Conservation (phyloP, 1,140 invertebrate species). For the Neodiprion lecontei region DNA sequence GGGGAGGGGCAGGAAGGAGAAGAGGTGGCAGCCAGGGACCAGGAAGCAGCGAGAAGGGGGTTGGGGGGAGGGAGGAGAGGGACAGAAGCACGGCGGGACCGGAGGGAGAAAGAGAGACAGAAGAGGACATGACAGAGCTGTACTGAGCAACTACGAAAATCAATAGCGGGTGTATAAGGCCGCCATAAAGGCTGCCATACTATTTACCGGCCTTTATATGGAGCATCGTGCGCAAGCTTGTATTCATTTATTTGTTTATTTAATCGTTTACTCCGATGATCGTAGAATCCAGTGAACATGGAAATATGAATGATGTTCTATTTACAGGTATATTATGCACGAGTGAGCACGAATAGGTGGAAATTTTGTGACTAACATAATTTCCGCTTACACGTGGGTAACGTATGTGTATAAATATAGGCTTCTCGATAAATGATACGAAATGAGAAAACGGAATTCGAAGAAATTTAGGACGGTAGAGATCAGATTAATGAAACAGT, state of each 20-base stretch:
- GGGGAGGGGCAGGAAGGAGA: neutral
- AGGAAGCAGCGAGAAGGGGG: neutral
- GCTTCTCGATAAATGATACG: no score
- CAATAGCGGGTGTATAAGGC: conserved; percentile 37
- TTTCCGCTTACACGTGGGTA: conserved; percentile 1
- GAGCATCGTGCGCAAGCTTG: neutral
- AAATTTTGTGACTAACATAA: neutral
- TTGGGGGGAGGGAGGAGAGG: conserved; percentile 28
- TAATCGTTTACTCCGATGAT: neutral
- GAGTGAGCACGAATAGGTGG: neutral
- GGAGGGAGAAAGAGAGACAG: conserved; percentile 28
- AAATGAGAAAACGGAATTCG: no score
- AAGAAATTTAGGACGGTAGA: no score
- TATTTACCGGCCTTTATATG: neutral
- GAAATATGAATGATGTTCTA: no score
- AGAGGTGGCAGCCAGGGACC: neutral
- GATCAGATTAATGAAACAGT: no score
- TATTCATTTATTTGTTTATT: conserved; percentile 5
- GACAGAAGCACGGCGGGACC: conserved; percentile 24
- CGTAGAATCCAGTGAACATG: no score
- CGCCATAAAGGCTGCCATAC: conserved; percentile 4
- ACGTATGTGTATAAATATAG: neutral
- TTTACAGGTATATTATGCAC: no score
- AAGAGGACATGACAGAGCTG: conserved; percentile 32
- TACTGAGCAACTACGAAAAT: conserved; percentile 44